phyloP scores from a whole-genome alignment of 2,113 vertebrate species.

The Pangasianodon gigas region DNA sequence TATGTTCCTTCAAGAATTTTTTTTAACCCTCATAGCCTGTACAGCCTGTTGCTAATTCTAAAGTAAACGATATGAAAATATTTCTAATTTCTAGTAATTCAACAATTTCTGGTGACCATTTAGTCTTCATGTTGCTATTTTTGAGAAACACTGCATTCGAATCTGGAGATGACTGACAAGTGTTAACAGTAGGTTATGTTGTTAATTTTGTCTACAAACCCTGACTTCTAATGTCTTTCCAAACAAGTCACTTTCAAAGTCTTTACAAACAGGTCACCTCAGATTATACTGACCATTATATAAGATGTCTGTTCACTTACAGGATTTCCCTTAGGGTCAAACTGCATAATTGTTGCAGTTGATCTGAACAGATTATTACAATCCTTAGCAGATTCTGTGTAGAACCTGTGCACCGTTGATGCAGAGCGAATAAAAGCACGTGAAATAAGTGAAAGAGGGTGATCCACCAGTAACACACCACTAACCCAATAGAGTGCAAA shows the following conservation, averaged over 20 bases:
- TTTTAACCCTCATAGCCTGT: neutral
- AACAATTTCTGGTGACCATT: neutral
- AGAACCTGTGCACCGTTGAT: neutral
- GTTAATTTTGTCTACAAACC: neutral
- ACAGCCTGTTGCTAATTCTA: neutral
- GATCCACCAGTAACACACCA: slow-evolving; percentile 45
- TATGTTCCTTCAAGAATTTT: neutral
- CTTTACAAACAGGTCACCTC: neutral
- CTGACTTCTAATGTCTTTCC: neutral
- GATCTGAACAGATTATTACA: neutral
- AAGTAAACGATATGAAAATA: neutral
- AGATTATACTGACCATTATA: neutral
- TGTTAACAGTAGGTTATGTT: neutral
- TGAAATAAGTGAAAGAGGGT: neutral
- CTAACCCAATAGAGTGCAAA: slow-evolving; percentile 48
- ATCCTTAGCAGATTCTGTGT: neutral
- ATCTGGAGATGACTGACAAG: neutral
- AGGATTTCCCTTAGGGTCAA: neutral
- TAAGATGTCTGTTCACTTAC: neutral
- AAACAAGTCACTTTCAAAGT: neutral
- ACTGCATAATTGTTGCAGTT: neutral
- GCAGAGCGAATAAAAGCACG: slow-evolving; percentile 4
- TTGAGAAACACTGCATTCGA: neutral
- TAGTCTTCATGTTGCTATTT: neutral
- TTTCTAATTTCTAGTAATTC: too few relatives aligned